Percentiles rank a stretch among this genome's conserved stretches.
phyloP scores from a whole-genome alignment of 2,888 invertebrate genomes.

The Quadroppia sp. region DNA sequence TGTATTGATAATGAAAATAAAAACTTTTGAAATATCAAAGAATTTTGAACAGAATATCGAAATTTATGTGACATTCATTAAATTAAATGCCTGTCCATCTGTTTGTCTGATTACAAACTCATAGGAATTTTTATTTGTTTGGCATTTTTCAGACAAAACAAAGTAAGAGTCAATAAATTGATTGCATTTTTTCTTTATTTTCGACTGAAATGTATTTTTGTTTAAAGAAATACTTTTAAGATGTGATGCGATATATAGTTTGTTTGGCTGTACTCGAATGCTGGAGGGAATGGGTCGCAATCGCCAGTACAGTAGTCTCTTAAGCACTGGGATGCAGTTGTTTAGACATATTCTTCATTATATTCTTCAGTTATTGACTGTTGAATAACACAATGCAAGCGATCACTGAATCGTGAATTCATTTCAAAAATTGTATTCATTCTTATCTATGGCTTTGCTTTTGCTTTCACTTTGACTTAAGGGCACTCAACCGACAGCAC shows the following conservation, averaged over 20 bases:
- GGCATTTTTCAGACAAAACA: not conserved
- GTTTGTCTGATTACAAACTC: not conserved
- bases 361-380: constrained; percentile 24
- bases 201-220: not conserved
- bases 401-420: constrained; percentile 32
- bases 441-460: constrained; percentile 15
- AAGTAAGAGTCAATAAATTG: not conserved
- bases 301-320: not conserved
- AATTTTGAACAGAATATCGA: not conserved
- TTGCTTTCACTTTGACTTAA: constrained; percentile 18
- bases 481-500: constrained; percentile 5
- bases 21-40: not conserved
- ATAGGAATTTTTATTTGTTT: not conserved
- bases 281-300: constrained; percentile 23
- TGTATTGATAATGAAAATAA: not conserved
- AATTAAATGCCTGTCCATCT: not conserved
- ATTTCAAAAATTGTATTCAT: not conserved
- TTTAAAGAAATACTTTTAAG: not conserved
- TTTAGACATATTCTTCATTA: constrained; percentile 23
- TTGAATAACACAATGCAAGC: not conserved
- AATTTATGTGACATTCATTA: constrained; percentile 7
- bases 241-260: not conserved
- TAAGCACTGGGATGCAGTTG: not conserved
- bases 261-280: not conserved
- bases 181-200: not conserved